Base-by-base conservation (phyloP, 2,797 vertebrate genomes). In the Phataginus tetradactyla region DNA sequence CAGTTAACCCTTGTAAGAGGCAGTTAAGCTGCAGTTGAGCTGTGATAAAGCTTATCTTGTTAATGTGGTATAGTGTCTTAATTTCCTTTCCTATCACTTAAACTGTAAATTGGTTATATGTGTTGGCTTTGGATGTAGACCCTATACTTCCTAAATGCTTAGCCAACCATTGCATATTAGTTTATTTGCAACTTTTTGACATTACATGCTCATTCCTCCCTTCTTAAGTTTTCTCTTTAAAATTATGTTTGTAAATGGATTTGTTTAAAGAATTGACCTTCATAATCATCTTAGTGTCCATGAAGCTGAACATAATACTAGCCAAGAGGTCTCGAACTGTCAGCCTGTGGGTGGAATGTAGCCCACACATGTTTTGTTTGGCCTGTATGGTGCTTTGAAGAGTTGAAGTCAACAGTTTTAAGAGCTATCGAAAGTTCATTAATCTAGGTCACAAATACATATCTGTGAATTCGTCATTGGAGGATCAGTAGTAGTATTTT, bases 181-280 rank as follows among this genome's bases (percentile, higher is more conserved):
- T 86, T 83, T 77, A 45, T 45, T 59, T 95, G 61, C 34, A 93
- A 63, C 45, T 83, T 68, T 59, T 29, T 51, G 68, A 86, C 77
- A 74, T 74, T 81, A 27, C 51, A n/a, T 45, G 42, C 42, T 91
- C 29, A 63, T 27, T 77, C 55, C 37, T 89, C 74, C 10, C 27
- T 66, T 66, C 13, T 49, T 61, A 86, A 94, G 39, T 71, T 89
- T 89, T 91, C 71, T 68, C 93, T 88, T 88, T n/a, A 32, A 96
- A 94, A 59, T 23, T 63, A n/a, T 80, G 2, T 83, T 11, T 66
- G n/a, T 71, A 77, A 78, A 74, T 86, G 17, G 7, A 90, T 80
- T 95, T 90, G n/a, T 84, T 95, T 92, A 75, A 75, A 85, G 79
- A 75, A 25, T 2, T 23, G 88, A 45, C 25, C 29, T 87, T 72